Percentiles rank a stretch among this genome's conserved stretches.
Conservation (phyloP, 2,888 invertebrate genomes). For the Metalampra italica region DNA sequence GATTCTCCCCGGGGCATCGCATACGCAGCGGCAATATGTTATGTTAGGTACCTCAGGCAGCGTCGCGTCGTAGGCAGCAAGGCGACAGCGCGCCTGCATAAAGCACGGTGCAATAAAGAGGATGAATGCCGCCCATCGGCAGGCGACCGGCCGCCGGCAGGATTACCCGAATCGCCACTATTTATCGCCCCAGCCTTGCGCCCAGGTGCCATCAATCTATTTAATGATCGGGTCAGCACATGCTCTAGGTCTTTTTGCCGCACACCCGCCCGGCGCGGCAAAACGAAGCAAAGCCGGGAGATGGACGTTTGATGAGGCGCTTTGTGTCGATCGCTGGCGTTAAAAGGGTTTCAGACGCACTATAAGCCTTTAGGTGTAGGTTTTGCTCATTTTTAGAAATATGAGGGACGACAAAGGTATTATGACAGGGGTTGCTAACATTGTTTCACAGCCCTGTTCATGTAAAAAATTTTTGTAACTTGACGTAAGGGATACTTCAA, state of each 20-base stretch:
- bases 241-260: conserved; percentile 69
- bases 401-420: conserved; percentile 24
- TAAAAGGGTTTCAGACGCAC: conserved; percentile 68
- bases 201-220: conserved; percentile 79
- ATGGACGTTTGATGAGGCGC: conserved; percentile 78
- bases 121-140: conserved; percentile 76
- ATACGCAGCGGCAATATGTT: conserved; percentile 54
- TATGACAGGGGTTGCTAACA: conserved; percentile 19
- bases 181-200: conserved; percentile 76
- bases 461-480: too few species aligned
- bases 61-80: conserved; percentile 61
- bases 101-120: conserved; percentile 78
- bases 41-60: conserved; percentile 62
- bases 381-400: conserved; percentile 34
- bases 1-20: neutral
- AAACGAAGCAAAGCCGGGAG: conserved; percentile 66
- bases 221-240: conserved; percentile 79
- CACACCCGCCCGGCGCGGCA: conserved; percentile 34
- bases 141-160: conserved; percentile 58
- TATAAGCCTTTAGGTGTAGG: conserved; percentile 37
- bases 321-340: conserved; percentile 67
- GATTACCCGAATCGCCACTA: conserved; percentile 78
- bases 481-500: too few species aligned
- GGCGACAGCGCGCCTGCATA: conserved; percentile 61
- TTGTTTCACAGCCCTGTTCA: conserved; percentile 9